Base-by-base conservation (phyloP, 2,113 vertebrate species). In the Micronycteris hirsuta region DNA sequence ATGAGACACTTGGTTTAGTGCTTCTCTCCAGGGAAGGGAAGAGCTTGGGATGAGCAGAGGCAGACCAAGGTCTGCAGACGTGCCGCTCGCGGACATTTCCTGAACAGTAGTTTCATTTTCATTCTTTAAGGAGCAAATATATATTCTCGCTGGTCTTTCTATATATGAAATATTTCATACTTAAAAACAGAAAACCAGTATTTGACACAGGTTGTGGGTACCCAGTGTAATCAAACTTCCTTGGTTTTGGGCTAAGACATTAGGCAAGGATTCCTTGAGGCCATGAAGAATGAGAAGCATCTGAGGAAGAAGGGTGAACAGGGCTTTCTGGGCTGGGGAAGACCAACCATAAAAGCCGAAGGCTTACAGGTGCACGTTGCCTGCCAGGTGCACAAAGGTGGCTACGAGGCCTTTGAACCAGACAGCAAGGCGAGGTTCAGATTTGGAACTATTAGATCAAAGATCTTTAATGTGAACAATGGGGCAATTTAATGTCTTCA, bases 281-380 rank as follows among this genome's bases (percentile, higher is more conserved):
- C 80, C 41, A 28, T 33, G 58, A 36, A 8, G 43, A 67, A 11
- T 17, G 15, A 63, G 82, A 68, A 49, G 63, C 1, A 9, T 15
- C 28, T 61, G 41, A 88, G 47, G 24, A n/a, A 65, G 45, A 36
- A 36, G 6, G 10, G 22, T 12, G 47, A 61, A 47, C 71, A 36
- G 24, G 31, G 12, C 20, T 14, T 38, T 85, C 24, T 61, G 19
- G 65, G 38, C 10, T 41, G 15, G 38, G n/a, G 49, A 89, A 52
- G 28, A n/a, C 5, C 10, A 41, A 47, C n/a, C 0, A 0, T 10
- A 1, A 13, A 68, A 33, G 38, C 17, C 15, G 0, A 1, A 2
- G 22, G 41, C 43, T 65, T 20, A 13, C 28, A 83, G 68, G 68
- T 6, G 0, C 19, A 9, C 7, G 67, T 22, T 2, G 13, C 8